A percentile compares a stretch with the other conserved stretches of the same genome.
Evolutionary conservation across 2,113 vertebrate genomes (phyloP).

Genomic region (Daubentonia madagascariensis): DNA sequence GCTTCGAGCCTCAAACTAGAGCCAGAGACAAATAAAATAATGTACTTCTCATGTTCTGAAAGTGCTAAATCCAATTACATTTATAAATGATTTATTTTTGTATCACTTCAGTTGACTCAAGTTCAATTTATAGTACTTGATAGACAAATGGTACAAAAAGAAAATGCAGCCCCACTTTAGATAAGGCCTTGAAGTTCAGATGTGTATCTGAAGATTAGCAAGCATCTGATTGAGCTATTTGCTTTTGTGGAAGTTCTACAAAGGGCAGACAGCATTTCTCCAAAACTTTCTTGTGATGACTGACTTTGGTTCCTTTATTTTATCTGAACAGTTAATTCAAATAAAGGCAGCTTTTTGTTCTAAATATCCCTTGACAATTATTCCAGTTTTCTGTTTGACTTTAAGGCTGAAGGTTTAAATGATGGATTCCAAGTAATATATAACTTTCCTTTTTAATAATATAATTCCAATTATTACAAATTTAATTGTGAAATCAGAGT

Average conservation of each 20-base stretch:
- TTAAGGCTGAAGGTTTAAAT: background rate
- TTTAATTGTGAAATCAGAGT: slow-evolving; percentile 14
- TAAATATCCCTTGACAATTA: background rate
- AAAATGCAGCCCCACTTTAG: background rate
- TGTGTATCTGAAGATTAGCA: background rate
- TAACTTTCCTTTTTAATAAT: slow-evolving; percentile 4
- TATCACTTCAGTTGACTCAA: slow-evolving; percentile 34
- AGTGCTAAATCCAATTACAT: background rate
- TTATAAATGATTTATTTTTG: slow-evolving; percentile 12
- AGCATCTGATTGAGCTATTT: background rate
- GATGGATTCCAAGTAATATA: background rate
- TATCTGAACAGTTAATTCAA: slow-evolving; percentile 1
- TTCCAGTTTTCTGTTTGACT: slow-evolving; percentile 13
- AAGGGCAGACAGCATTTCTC: background rate
- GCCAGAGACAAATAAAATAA: background rate
- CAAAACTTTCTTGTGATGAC: background rate
- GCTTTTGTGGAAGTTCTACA: slow-evolving; percentile 1
- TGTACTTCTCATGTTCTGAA: background rate
- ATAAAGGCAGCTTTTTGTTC: background rate
- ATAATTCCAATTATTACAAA: background rate
- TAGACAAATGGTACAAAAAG: background rate
- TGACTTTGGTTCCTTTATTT: slow-evolving; percentile 1
- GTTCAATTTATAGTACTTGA: slow-evolving; percentile 33
- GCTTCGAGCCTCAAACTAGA: background rate
- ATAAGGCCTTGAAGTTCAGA: background rate